Conservation (phyloP, 2,113 vertebrate species). For the Laticauda laticaudata region DNA sequence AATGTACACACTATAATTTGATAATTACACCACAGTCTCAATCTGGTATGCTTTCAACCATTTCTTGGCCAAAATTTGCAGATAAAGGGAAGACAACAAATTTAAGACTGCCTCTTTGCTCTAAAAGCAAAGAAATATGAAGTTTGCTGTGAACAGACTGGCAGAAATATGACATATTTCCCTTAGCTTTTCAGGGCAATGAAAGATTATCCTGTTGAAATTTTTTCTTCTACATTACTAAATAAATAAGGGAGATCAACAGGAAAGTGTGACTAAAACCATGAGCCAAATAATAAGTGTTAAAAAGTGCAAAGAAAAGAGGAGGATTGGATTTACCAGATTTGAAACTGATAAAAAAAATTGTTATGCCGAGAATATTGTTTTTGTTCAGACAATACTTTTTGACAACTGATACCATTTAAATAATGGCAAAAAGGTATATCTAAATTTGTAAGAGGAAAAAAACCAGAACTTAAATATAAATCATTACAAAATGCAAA, state of each 20-base stretch:
- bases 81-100: background rate
- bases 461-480: background rate
- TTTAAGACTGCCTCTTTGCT: background rate
- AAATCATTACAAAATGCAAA: background rate
- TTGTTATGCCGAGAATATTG: too few species aligned
- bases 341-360: background rate
- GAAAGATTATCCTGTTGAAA: background rate
- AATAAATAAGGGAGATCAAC: background rate
- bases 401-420: too few species aligned
- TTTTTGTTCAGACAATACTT: too few species aligned
- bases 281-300: background rate
- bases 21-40: conserved; percentile 61
- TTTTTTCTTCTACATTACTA: background rate
- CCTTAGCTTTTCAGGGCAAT: background rate
- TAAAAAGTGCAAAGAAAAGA: background rate
- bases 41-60: conserved; percentile 57
- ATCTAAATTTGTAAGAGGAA: too few species aligned
- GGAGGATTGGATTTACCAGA: background rate
- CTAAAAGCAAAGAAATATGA: background rate
- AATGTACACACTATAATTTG: conserved; percentile 55
- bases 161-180: background rate
- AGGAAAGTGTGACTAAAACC: background rate
- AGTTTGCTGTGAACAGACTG: background rate
- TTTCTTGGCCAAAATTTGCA: background rate
- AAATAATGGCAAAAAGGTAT: too few species aligned